Base-by-base conservation (phyloP, 2,797 vertebrate genomes). In the Triplophysa bombifrons region DNA sequence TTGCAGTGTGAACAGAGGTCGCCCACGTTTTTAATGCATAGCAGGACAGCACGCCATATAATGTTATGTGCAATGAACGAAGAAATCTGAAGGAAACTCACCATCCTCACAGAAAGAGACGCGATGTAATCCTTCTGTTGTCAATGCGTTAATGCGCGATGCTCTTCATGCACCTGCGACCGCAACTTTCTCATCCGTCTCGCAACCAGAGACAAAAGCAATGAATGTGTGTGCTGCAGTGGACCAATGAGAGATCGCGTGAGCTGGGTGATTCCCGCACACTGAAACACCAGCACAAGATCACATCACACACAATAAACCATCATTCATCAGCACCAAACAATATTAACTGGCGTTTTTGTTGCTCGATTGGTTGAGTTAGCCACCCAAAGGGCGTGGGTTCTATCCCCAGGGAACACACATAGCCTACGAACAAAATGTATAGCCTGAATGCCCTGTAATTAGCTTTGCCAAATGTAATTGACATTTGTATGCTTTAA, bases 41-140 rank as follows among this genome's bases (percentile, higher is more conserved):
- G 44, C 46, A 4, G 2, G 13, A 13, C 3, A 48, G 46, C 46
- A 51, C 50, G 5, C 3, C 50, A 19, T 25, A 14, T 41, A 41
- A 19, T n/a, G 25, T 20, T 34, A 50, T 17, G 20, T 34, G 46
- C 19, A 34, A n/a, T 69, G 74, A 34, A 66, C 58, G 53, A 68
- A 77, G 55, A 77, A 77, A 77, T 65, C 65, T 7, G 13, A 48
- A 69, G 60, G 46, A 51, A 48, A 80, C 78, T 80, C 78, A 80
- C 78, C 78, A 73, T 73, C 78, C 73, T 73, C 63, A 46, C 51
- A 46, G 30, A 27, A 41, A 0, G 2, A 8, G 61, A 9, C 78
- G 58, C 30, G 38, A 66, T 80, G 2, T 71, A 58, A 67, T 66
- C 63, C 50, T 51, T n/a, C 14, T 30, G 20, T 12, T 56, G 20